phyloP scores from a whole-genome alignment of 2,113 vertebrate genomes.

The Thamnaconus septentrionalis region DNA sequence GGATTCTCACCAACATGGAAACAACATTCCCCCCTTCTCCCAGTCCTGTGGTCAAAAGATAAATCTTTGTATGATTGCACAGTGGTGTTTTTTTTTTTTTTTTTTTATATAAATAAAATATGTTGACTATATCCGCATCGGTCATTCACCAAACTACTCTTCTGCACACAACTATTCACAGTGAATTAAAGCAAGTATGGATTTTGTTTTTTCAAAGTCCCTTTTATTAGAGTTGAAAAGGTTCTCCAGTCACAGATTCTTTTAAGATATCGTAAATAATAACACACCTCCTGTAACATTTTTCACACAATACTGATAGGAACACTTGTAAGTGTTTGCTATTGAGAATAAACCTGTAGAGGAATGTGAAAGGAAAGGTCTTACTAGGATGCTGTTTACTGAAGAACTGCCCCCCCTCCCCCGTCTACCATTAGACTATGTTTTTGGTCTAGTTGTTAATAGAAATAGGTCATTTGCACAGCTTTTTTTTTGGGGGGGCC shows the following conservation, averaged over 20 bases:
- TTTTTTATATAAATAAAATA: constrained; percentile 59
- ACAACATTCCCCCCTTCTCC: constrained; percentile 43
- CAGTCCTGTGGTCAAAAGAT: constrained; percentile 12
- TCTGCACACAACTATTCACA: background rate
- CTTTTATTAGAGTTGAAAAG: too few species aligned
- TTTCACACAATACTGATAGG: constrained; percentile 15
- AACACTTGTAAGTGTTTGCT: background rate
- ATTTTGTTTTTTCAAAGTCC: constrained; percentile 3
- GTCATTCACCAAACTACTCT: background rate
- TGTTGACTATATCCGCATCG: background rate
- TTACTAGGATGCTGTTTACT: too few species aligned
- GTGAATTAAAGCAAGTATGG: background rate
- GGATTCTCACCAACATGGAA: constrained; percentile 26
- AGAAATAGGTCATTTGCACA: too few species aligned
- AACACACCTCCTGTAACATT: background rate
- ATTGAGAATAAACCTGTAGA: background rate
- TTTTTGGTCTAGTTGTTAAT: too few species aligned
- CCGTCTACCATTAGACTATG: too few species aligned
- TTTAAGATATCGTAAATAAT: background rate
- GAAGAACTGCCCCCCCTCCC: too few species aligned
- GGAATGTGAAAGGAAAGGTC: background rate
- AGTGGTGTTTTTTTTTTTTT: constrained; percentile 6
- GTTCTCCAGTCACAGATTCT: too few species aligned
- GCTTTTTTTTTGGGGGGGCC: too few species aligned
- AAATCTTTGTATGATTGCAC: constrained; percentile 46